Evolutionary conservation across 2,113 vertebrate genomes (phyloP), one percentile per base, ranked within the genome.

Genomic region (Cinclus cinclus): DNA sequence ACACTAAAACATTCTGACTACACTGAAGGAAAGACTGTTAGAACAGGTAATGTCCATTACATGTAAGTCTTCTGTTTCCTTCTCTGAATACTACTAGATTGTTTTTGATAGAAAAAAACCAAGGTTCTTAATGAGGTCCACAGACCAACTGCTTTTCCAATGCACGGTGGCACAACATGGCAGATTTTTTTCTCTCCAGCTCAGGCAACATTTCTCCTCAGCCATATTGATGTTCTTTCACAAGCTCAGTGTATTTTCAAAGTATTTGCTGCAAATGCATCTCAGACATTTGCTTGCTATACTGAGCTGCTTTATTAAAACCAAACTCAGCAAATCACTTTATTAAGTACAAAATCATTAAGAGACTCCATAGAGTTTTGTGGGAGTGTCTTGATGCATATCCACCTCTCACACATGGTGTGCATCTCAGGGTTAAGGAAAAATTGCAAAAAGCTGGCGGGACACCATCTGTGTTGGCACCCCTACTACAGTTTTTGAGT

Each of bases 11-110:
- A 31, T 37, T 16, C 25, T 69, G 39, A 33, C 6, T 53, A 17
- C 25, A 11, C 2, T 28, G 28, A 87, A 87, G 27, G 15, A 15
- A 75, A 84, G 25, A 8, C 28, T 33, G 23, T 13, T 25, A n/a
- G 35, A 41, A n/a, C 4, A 67, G 6, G 7, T 11, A 53, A 19
- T 8, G 19, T 47, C 33, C 73, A 60, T 35, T 18, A 21, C 17
- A 28, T 1, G 0, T 2, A 16, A 35, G 12, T 2, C 2, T n/a
- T 79, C 73, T 10, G 0, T 79, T 83, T 58, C 55, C 31, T n/a
- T 50, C 64, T 59, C 41, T 62, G 41, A 24, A 52, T 30, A 17
- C 35, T 70, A 4, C 11, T 68, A 15, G 67, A 53, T 58, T 37
- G 3, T 0, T 69, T 47, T 17, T 53, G 16, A 71, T 47, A 85